Conservation (phyloP, 1,140 invertebrate genomes). For the Cephus cinctus region DNA sequence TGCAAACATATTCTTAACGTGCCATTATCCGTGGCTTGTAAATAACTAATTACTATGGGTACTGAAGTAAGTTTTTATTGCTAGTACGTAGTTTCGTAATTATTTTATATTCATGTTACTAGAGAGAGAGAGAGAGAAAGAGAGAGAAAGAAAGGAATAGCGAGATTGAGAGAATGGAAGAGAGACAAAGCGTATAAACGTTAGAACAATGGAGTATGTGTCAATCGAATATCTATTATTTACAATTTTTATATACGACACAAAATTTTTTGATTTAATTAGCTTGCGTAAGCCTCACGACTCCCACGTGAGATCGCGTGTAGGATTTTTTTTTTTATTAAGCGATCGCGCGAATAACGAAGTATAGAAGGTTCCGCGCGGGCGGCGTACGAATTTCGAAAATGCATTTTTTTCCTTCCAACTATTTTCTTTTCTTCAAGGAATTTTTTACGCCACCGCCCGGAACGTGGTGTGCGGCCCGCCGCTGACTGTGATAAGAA, state of each 20-base stretch:
- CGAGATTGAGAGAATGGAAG: too few relatives aligned
- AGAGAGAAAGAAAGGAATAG: too few relatives aligned
- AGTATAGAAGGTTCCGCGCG: too few relatives aligned
- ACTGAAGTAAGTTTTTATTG: conserved; percentile 18
- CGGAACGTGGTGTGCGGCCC: conserved; percentile 30
- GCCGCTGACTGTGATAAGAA: conserved; percentile 54
- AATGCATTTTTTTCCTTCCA: too few relatives aligned
- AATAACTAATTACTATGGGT: conserved; percentile 40
- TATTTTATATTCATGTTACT: conserved; percentile 11
- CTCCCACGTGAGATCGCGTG: too few relatives aligned
- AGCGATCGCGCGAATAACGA: too few relatives aligned
- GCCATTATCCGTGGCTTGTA: conserved; percentile 55
- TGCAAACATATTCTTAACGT: conserved; percentile 53
- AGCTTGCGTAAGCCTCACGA: background rate
- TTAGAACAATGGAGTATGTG: background rate
- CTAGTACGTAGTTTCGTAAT: too few relatives aligned
- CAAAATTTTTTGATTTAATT: background rate
- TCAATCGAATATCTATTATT: background rate
- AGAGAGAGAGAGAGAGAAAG: background rate
- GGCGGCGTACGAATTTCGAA: too few relatives aligned
- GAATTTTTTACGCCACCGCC: conserved; percentile 21
- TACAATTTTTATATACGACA: background rate
- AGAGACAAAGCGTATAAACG: too few relatives aligned
- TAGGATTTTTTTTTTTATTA: too few relatives aligned
- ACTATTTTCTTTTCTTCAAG: too few relatives aligned